Base-by-base conservation (phyloP, 1,140 invertebrate species). In the Araneus ventricosus region DNA sequence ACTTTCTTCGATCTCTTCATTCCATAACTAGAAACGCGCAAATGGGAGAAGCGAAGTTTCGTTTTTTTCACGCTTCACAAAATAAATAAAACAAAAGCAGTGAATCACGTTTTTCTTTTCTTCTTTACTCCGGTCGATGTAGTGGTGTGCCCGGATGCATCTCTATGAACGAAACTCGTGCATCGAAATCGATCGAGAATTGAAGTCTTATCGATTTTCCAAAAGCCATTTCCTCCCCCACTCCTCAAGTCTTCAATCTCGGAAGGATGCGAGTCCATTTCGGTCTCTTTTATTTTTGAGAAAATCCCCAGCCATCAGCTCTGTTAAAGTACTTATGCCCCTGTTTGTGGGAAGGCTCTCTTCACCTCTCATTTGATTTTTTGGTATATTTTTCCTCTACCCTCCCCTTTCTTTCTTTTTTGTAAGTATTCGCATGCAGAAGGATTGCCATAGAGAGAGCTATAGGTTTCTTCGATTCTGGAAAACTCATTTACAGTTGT, bases 171-270 rank as follows among this genome's bases (percentile, higher is more conserved):
- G 59, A 67, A 89, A 89, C 79, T 75, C 45, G 17, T 41, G 37
- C 39, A 63, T 63, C 61, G 88, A 57, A 89, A 89, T 89, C 88
- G 88, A 39, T 89, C 61, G 37, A 89, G 45, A 89, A 89, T 89
- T 89, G 88, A n/a, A n/a, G 67, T 75, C 88, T 67, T 30, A 89
- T 79, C 88, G 88, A 89, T 89, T 89, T 79, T n/a, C n/a, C 88
- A 89, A 75, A 89, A 89, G 67, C 88, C 88, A 89, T 89, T 89
- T 89, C 45, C 67, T 67, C 17, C 34, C 30, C 30, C 30, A 5
- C 70, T 10, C 8, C n/a, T 20, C 14, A n/a, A 39, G 22, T 89
- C 70, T 34, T 57, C 67, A 52, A 67, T 85, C n/a, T 88, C 27
- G 39, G 39, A 24, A 34, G 70, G 24, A 79, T n/a, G 41, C 34